Percentiles rank a stretch among this genome's conserved stretches.
These are phyloP conservation scores for Rhopalosiphum padi DNA, from an alignment of 1,140 invertebrate species.

Conservation along the genomic window DNA sequence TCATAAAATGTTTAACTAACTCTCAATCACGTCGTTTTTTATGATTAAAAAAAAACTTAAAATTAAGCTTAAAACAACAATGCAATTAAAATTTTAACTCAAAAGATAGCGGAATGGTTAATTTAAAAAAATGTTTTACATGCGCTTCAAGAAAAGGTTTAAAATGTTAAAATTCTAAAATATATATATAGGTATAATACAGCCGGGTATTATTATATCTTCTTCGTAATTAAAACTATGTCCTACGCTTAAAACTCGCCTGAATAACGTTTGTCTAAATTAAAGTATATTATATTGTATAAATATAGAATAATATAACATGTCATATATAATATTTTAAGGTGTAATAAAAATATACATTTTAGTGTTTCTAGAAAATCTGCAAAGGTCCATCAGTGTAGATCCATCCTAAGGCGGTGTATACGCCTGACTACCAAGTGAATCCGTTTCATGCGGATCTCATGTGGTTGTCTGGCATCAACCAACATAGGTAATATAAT, in stretches of 20 bases:
- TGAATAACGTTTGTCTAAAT: no score
- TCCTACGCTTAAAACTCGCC: not conserved
- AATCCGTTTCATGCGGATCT: not conserved
- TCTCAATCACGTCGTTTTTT: no score
- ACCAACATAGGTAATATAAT: not conserved
- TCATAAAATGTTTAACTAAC: no score
- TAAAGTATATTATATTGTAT: no score
- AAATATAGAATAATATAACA: no score
- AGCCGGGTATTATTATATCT: not conserved
- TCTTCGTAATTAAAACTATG: not conserved
- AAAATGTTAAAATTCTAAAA: no score
- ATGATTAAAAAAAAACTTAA: no score
- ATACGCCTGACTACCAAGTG: not conserved
- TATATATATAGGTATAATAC: not conserved
- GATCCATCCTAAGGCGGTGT: not conserved
- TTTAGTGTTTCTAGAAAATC: not conserved
- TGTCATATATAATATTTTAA: not conserved
- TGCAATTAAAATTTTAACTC: no score
- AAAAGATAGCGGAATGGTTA: no score
- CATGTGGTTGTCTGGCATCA: not conserved
- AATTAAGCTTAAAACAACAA: no score
- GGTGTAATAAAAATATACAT: not conserved
- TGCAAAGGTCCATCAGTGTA: not conserved
- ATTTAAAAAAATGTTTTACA: no score
- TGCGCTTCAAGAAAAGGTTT: no score